A percentile compares a stretch with the other conserved stretches of the same genome.
Evolutionary conservation across 1,140 invertebrate genomes (phyloP).

Genomic region (Babylonia areolata): DNA sequence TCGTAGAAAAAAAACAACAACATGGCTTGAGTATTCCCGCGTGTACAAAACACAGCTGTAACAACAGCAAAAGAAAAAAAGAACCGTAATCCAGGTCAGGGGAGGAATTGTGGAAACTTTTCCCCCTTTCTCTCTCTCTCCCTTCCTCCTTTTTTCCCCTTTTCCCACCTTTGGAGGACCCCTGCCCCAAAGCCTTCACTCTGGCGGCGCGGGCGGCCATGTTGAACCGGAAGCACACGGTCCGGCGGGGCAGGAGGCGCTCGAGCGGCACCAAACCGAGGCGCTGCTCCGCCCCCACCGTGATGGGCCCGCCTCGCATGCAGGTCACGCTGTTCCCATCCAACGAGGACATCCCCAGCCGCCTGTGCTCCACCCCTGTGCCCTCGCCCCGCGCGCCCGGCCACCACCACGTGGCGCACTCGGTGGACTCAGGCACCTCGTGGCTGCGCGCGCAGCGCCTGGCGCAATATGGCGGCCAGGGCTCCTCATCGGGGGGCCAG

Average conservation of each 20-base stretch:
- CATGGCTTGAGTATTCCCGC: too few species aligned
- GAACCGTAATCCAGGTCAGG: too few species aligned
- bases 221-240: slow-evolving; percentile 46
- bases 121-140: too few species aligned
- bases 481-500: not conserved
- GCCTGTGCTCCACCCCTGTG: slow-evolving; percentile 43
- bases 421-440: slow-evolving; percentile 25
- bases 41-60: too few species aligned
- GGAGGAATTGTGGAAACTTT: too few species aligned
- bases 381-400: not conserved
- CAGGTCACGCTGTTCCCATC: slow-evolving; percentile 16
- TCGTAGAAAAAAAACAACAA: too few species aligned
- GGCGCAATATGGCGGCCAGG: not conserved
- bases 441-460: slow-evolving; percentile 12
- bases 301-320: slow-evolving; percentile 36
- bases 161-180: not conserved
- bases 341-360: slow-evolving; percentile 34
- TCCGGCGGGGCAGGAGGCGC: slow-evolving; percentile 40
- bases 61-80: too few species aligned
- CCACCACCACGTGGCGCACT: slow-evolving; percentile 17
- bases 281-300: slow-evolving; percentile 48
- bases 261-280: slow-evolving; percentile 44
- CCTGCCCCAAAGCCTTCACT: slow-evolving; percentile 9
- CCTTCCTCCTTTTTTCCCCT: not conserved
- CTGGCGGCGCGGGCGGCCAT: slow-evolving; percentile 39